A percentile compares a stretch with the other conserved stretches of the same genome.
phyloP scores from a whole-genome alignment of 1,140 invertebrate genomes.

The Pollicipes pollicipes region DNA sequence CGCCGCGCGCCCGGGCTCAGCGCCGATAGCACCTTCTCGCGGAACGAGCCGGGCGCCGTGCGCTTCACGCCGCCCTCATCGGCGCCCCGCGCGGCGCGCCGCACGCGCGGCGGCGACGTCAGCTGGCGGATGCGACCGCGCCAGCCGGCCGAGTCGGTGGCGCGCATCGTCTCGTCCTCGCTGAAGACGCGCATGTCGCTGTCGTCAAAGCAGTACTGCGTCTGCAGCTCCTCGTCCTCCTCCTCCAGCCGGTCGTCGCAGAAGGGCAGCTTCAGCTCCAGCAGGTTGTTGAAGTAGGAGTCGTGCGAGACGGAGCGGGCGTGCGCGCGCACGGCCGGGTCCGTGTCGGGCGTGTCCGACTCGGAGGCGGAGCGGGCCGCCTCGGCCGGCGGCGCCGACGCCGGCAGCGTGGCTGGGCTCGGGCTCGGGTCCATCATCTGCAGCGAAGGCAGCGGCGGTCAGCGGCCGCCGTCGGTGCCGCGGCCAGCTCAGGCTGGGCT shows the following conservation, averaged over 20 bases:
- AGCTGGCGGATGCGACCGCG: not conserved
- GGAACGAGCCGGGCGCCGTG: constrained; percentile 16
- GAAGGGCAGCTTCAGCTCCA: constrained; percentile 26
- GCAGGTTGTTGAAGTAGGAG: constrained; percentile 65
- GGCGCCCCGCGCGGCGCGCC: constrained; percentile 1
- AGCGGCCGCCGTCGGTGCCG: constrained; percentile 7
- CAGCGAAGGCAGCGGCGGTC: constrained; percentile 12
- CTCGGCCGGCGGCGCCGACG: constrained; percentile 9
- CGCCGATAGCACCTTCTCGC: constrained; percentile 23
- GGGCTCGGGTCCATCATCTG: not conserved
- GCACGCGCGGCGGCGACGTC: constrained; percentile 1
- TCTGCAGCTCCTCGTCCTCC: constrained; percentile 13
- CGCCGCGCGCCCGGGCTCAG: constrained; percentile 5
- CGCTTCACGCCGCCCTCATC: constrained; percentile 12
- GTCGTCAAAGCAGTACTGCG: constrained; percentile 13
- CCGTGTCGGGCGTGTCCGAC: constrained; percentile 3
- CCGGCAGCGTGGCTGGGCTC: constrained; percentile 5
- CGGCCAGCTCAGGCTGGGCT: too few relatives aligned
- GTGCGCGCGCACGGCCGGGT: constrained; percentile 21
- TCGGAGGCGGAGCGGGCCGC: constrained; percentile 11
- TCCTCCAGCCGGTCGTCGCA: constrained; percentile 14
- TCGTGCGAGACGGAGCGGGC: constrained; percentile 66
- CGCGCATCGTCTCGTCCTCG: constrained; percentile 47
- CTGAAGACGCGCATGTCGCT: constrained; percentile 54
- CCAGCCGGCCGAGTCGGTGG: not conserved